A percentile compares a stretch with the other conserved stretches of the same genome.
Conservation (phyloP, 2,113 vertebrate species). For the Sus scrofa region DNA sequence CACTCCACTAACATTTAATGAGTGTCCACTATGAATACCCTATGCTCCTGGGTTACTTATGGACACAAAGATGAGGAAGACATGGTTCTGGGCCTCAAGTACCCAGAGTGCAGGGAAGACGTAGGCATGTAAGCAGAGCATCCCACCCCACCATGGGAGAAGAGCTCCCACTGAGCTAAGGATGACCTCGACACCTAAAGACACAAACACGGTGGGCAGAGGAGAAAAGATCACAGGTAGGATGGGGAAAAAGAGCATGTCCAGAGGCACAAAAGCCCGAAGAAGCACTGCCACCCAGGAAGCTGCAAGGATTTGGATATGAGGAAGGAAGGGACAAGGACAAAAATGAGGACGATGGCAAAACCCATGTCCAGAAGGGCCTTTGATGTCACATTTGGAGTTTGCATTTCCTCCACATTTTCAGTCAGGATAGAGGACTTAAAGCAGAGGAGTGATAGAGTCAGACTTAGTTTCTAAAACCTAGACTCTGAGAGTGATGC, state of each 20-base stretch:
- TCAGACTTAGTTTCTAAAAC: neutral
- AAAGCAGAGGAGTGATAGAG: neutral
- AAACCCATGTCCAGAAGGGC: too few species aligned
- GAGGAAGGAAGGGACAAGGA: neutral
- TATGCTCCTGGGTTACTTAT: neutral
- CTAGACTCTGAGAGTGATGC: neutral
- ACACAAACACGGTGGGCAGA: neutral
- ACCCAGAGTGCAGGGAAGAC: neutral
- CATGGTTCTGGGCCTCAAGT: neutral
- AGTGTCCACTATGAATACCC: neutral
- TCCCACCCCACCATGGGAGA: fast-evolving
- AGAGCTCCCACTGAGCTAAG: neutral
- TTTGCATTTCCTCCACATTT: neutral
- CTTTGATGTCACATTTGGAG: neutral
- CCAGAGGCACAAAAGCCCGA: neutral
- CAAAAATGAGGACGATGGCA: neutral
- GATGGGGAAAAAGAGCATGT: neutral
- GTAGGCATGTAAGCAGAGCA: neutral
- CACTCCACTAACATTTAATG: neutral
- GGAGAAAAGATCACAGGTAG: neutral
- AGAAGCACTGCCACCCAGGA: neutral
- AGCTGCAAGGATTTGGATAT: fast-evolving
- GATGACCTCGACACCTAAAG: neutral
- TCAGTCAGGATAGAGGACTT: neutral
- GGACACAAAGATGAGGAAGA: neutral